Evolutionary conservation across 2,113 vertebrate species (phyloP), one percentile per base, ranked within the genome.

Genomic region (Desmodus rotundus): DNA sequence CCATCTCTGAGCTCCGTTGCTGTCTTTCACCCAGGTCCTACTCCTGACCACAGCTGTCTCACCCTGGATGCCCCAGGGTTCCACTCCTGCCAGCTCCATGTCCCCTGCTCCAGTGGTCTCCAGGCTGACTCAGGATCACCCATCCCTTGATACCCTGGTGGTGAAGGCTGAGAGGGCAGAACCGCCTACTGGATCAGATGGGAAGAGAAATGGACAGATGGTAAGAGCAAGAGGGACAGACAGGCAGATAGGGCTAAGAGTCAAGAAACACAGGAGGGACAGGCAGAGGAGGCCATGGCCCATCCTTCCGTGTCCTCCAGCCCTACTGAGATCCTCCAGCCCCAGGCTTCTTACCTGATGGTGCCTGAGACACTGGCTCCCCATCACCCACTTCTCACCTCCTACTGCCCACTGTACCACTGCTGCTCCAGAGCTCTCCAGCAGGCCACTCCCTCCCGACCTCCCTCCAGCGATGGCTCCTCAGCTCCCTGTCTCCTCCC

Each of bases 401-500:
- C 68, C 61, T 45, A 93, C 93, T 54, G 89, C 83, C n/a, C 61
- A 16, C 47, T 70, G 94, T 36, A 11, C 81, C 61, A 3, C 85
- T 10, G 20, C 92, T 58, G 84, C 38, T 17, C 81, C 72, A 0
- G 12, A 58, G 82, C 85, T 85, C 93, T 72, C 78, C 2, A 1
- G 26, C 36, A 16, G 58, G 38, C 94, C 16, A 54, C 73, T 63
- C 65, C 83, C 76, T 76, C 88, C 63, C 81, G 38, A 56, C 45
- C 20, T 65, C 33, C 33, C 33, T 90, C 80, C 81, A 74, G 73
- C 95, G 93, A 89, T 68, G 93, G 95, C 80, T 95, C 93, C 91
- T 36, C 7, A 0, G 68, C 77, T 91, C 94, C 82, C 33, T 68
- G 78, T 54, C 84, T 93, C 67, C 76, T 77, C 94, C 87, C 2